Conservation (phyloP, 2,888 invertebrate species). For the Chrysodeixis includens region DNA sequence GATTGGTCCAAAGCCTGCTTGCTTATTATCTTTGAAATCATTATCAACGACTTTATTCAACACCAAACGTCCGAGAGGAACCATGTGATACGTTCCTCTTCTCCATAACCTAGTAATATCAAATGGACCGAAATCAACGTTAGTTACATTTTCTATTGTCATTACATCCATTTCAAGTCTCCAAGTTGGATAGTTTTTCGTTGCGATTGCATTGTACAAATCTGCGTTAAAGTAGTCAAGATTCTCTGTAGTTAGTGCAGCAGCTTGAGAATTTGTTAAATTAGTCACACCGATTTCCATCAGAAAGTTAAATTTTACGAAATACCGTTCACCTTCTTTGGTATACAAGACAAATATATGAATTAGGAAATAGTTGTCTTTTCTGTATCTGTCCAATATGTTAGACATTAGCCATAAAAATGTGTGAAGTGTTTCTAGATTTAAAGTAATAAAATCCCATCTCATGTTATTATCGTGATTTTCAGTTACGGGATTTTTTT, state of each 20-base stretch:
- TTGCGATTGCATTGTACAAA: constrained; percentile 94
- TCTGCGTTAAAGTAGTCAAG: constrained; percentile 96
- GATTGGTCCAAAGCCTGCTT: constrained; percentile 71
- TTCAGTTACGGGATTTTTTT: constrained; percentile 96
- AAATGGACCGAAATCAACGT: constrained; percentile 75
- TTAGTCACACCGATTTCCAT: constrained; percentile 96
- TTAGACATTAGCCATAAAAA: constrained; percentile 94
- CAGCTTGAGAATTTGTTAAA: constrained; percentile 90
- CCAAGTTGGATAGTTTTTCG: constrained; percentile 85
- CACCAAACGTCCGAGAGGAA: constrained; percentile 70
- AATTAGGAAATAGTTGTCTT: constrained; percentile 97
- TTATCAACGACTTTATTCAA: constrained; percentile 73
- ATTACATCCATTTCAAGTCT: constrained; percentile 76
- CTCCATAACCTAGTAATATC: constrained; percentile 74
- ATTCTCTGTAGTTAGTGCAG: constrained; percentile 91
- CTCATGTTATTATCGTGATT: constrained; percentile 95
- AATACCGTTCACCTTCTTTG: constrained; percentile 91
- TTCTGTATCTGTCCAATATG: constrained; percentile 95
- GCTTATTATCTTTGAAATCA: constrained; percentile 69
- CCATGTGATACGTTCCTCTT: constrained; percentile 75
- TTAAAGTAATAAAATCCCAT: constrained; percentile 95
- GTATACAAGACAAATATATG: constrained; percentile 97
- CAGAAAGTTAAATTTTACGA: constrained; percentile 97
- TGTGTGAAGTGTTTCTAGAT: constrained; percentile 94
- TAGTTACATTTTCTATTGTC: constrained; percentile 63